Evolutionary conservation across 1,140 invertebrate genomes (phyloP).

Genomic region (Oryzaephilus surinamensis): DNA sequence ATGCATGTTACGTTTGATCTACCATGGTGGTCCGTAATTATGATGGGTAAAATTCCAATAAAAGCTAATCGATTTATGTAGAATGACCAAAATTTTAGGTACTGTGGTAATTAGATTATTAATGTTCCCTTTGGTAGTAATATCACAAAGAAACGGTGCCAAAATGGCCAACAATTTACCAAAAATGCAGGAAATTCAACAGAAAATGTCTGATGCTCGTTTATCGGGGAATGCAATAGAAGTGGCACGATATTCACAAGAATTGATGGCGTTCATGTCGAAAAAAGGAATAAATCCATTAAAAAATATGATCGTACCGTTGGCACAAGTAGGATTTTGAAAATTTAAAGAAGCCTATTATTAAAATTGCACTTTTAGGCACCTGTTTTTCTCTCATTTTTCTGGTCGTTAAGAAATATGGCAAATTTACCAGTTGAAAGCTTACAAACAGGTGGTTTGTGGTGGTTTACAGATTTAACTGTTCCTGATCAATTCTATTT

Average conservation of each 20-base stretch:
- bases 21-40: slow-evolving; percentile 86
- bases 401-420: slow-evolving; percentile 75
- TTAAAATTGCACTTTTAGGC: slow-evolving; percentile 41
- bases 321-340: slow-evolving; percentile 56
- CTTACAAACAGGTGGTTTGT: slow-evolving; percentile 76
- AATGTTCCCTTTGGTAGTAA: slow-evolving; percentile 76
- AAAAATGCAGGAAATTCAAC: slow-evolving; percentile 64
- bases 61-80: not conserved
- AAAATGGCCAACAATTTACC: slow-evolving; percentile 74
- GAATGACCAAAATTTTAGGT: slow-evolving; percentile 44
- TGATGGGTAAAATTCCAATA: slow-evolving; percentile 49
- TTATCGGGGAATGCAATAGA: slow-evolving; percentile 69
- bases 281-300: slow-evolving; percentile 69
- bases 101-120: slow-evolving; percentile 60
- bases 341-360: slow-evolving; percentile 1
- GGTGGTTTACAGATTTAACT: slow-evolving; percentile 90
- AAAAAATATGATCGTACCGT: slow-evolving; percentile 67
- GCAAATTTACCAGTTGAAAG: slow-evolving; percentile 78
- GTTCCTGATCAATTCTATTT: slow-evolving; percentile 80
- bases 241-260: slow-evolving; percentile 56
- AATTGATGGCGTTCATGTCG: slow-evolving; percentile 71
- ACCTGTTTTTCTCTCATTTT: slow-evolving; percentile 86
- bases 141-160: slow-evolving; percentile 64
- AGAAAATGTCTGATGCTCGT: slow-evolving; percentile 73
- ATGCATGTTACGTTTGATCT: slow-evolving; percentile 64